These are phyloP conservation scores for Epinephelus fuscoguttatus DNA, from an alignment of 2,113 vertebrate genomes.

Conservation along the genomic window DNA sequence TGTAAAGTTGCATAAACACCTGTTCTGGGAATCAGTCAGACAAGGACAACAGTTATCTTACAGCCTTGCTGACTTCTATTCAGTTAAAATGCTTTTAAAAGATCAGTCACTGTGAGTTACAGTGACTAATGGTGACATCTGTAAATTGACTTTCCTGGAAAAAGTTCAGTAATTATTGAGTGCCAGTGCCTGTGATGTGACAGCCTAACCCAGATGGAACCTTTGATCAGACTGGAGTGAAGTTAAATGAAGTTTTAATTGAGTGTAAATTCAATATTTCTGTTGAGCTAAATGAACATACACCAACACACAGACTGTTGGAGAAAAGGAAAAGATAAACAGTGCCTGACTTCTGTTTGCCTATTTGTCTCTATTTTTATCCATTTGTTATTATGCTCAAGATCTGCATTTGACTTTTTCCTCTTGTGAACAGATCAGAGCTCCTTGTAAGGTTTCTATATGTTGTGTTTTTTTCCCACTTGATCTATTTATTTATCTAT, in stretches of 20 bases:
- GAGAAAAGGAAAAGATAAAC: background rate
- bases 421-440: background rate
- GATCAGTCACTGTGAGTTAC: background rate
- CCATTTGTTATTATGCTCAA: background rate
- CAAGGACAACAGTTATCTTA: background rate
- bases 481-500: background rate
- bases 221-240: slow-evolving; percentile 1
- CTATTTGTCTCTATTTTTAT: background rate
- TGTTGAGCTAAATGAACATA: background rate
- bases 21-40: background rate
- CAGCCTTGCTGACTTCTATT: background rate
- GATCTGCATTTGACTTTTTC: background rate
- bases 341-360: background rate
- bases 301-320: background rate
- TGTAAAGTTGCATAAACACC: slow-evolving; percentile 9
- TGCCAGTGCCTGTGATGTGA: background rate
- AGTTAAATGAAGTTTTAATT: background rate
- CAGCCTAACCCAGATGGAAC: background rate
- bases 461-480: background rate
- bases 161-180: background rate
- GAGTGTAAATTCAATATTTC: background rate
- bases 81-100: background rate
- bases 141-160: slow-evolving; percentile 8
- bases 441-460: background rate
- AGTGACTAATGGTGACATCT: background rate